Base-by-base conservation (phyloP, 2,797 vertebrate species). In the Benthosema pterotum region DNA sequence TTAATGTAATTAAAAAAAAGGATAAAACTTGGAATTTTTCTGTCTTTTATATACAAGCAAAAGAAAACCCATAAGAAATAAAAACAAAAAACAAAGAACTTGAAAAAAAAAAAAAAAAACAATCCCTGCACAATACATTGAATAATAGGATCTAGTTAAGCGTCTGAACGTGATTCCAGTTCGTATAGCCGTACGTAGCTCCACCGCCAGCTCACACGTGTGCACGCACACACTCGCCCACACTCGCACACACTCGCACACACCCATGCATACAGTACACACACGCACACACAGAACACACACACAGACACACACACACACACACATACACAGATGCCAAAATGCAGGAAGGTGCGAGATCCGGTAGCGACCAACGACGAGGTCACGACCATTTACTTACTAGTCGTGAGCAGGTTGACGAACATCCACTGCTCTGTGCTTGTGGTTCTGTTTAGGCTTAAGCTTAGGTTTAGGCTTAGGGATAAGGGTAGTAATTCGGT, bases 1-100 rank as follows among this genome's bases (percentile, higher is more conserved):
- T 79, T 77, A 87, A 88, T 78, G 82, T 86, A 74, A 85, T 87
- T 81, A 82, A 92, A 91, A 90, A 88, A 91, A 85, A n/a, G n/a
- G 79, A 88, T 87, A 89, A 87, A 91, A 89, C 82, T 80, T 73
- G 73, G 71, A 64, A 83, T 74, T 11, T 67, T 82, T 81, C 62
- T 51, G 72, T 79, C 69, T 83, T 75, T 82, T 82, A 91, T 83
- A 71, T 87, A 89, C 87, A 90, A 84, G 69, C 83, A 82, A 85
- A 66, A 81, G 73, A 8, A 32, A 32, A 5, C 5, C 11, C 28
- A 25, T 17, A 65, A 50, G 45, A 60, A 71, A 47, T 17, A 80
- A 81, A 53, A 57, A 42, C 56, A 49, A 67, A 45, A 71, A 72
- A 42, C 72, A 42, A 25, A 53, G 83, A 79, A 78, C n/a, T n/a